A percentile compares a stretch with the other conserved stretches of the same genome.
These are phyloP conservation scores for Sphaeridia pumilis DNA, from an alignment of 2,888 invertebrate species.

Conservation along the genomic window DNA sequence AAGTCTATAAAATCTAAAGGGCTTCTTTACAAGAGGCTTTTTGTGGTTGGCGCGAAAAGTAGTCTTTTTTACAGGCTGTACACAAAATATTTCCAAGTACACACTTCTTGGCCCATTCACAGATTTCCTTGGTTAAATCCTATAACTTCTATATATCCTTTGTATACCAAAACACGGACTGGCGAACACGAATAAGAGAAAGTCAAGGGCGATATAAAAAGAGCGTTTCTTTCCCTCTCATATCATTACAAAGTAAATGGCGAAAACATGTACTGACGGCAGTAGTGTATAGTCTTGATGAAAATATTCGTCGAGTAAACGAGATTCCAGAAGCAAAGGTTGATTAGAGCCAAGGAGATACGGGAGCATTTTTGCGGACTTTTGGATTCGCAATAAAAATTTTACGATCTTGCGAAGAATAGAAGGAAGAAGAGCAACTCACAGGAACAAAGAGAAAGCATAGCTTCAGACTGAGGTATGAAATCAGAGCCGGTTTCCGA, in stretches of 20 bases:
- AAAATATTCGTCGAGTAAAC: too few species aligned
- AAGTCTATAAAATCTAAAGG: too few species aligned
- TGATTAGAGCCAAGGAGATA: background rate
- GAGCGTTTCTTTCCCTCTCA: background rate
- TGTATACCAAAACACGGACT: background rate
- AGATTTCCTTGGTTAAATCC: too few species aligned
- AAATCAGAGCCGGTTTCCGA: constrained; percentile 3
- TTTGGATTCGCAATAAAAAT: background rate
- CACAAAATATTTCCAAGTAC: too few species aligned
- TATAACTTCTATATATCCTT: too few species aligned
- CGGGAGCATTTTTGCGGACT: background rate
- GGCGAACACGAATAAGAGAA: background rate
- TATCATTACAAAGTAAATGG: background rate
- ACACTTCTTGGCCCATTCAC: too few species aligned
- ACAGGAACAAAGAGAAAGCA: background rate
- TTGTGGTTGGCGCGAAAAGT: too few species aligned
- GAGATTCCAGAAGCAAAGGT: background rate
- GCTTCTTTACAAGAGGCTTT: too few species aligned
- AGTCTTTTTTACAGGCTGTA: too few species aligned
- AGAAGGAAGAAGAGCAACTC: too few species aligned
- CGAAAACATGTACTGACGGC: background rate
- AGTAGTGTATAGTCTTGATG: too few species aligned
- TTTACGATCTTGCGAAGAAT: background rate
- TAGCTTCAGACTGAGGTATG: background rate
- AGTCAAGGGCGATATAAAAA: background rate